phyloP scores from a whole-genome alignment of 2,797 vertebrate species.

The Argyrosomus regius region DNA sequence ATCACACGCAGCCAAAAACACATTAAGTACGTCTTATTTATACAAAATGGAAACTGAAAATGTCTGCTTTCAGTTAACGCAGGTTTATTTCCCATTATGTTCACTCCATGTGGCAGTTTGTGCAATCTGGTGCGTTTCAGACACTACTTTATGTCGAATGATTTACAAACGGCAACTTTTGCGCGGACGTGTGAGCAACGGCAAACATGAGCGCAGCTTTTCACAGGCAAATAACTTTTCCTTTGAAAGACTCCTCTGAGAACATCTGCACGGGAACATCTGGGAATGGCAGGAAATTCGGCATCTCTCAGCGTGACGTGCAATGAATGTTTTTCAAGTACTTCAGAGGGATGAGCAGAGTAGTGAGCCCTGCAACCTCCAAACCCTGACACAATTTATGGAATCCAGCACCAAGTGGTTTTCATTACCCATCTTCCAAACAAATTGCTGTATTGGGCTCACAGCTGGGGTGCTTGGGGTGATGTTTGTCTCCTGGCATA shows the following conservation, averaged over 20 bases:
- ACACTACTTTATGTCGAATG: neutral
- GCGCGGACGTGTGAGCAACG: conserved; percentile 35
- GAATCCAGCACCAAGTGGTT: conserved; percentile 91
- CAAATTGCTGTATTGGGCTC: conserved; percentile 88
- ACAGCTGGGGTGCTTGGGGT: conserved; percentile 83
- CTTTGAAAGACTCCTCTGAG: conserved; percentile 79
- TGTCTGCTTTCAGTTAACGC: no score
- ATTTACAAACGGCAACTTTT: conserved; percentile 37
- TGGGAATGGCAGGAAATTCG: conserved; percentile 91
- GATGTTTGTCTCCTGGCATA: conserved; percentile 64
- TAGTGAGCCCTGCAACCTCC: conserved; percentile 73
- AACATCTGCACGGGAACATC: conserved; percentile 93
- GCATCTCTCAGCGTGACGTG: conserved; percentile 86
- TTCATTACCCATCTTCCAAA: conserved; percentile 92
- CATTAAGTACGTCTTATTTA: neutral
- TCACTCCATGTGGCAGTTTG: neutral
- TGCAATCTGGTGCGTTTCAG: conserved; percentile 16
- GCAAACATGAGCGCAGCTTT: conserved; percentile 50
- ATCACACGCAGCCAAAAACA: neutral
- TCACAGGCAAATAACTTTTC: conserved; percentile 68
- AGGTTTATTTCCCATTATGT: neutral
- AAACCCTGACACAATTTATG: conserved; percentile 80
- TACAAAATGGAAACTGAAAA: neutral
- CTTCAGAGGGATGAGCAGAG: conserved; percentile 81
- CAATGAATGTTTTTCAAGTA: conserved; percentile 84